phyloP scores from a whole-genome alignment of 2,113 vertebrate species.

The Laterallus jamaicensis region DNA sequence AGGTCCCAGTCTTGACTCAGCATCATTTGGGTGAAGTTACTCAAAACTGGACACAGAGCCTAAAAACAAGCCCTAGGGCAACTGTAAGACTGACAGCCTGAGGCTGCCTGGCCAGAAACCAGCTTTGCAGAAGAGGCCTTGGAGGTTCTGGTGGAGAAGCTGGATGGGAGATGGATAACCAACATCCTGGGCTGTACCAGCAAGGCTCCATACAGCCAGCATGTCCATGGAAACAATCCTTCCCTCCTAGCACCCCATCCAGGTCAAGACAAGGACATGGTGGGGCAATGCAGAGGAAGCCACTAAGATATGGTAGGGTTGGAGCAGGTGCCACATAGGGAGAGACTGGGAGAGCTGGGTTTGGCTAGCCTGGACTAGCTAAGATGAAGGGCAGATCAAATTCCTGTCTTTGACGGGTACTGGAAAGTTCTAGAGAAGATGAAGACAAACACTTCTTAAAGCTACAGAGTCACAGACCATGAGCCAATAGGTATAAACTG shows the following conservation, averaged over 20 bases:
- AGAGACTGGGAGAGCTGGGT: background rate
- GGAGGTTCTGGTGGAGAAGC: background rate
- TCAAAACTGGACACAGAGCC: background rate
- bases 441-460: background rate
- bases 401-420: fast-evolving
- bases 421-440: background rate
- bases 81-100: background rate
- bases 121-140: background rate
- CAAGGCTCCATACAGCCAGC: background rate
- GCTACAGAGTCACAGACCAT: background rate
- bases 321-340: background rate
- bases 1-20: background rate
- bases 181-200: background rate
- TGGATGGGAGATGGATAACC: background rate
- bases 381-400: background rate
- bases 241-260: fast-evolving
- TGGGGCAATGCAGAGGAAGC: background rate
- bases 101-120: background rate
- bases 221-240: background rate
- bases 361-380: background rate
- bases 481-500: background rate
- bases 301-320: fast-evolving
- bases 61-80: background rate
- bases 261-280: background rate
- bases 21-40: background rate